Conservation (phyloP, 2,888 invertebrate genomes). For the Oasisia sp. region DNA sequence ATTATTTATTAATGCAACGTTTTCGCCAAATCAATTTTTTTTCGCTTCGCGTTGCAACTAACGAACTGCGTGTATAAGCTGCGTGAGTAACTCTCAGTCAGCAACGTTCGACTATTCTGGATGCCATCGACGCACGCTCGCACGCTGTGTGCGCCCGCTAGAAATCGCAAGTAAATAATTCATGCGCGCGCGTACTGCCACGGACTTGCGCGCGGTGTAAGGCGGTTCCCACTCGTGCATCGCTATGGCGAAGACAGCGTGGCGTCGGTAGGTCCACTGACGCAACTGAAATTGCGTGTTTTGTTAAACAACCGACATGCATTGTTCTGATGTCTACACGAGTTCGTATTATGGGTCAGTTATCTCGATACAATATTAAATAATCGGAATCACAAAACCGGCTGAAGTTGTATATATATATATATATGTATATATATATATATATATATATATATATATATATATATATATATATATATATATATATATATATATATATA, state of each 20-base stretch:
- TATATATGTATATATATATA: too few relatives aligned
- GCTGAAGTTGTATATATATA: not conserved
- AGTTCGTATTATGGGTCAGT: not conserved
- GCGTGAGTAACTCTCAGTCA: not conserved
- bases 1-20: not conserved
- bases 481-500: not conserved
- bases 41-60: not conserved
- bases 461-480: constrained; percentile 7
- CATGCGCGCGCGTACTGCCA: not conserved
- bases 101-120: not conserved
- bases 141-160: not conserved
- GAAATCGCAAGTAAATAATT: not conserved
- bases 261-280: not conserved
- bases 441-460: too few relatives aligned
- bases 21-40: not conserved
- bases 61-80: not conserved
- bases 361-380: not conserved
- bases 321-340: not conserved
- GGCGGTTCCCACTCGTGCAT: not conserved
- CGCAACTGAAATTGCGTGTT: not conserved
- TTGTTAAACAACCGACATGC: not conserved
- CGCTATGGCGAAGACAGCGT: not conserved
- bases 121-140: not conserved
- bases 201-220: not conserved
- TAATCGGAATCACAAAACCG: not conserved